Evolutionary conservation across 2,113 vertebrate species (phyloP).

Genomic region (Paramisgurnus dabryanus): DNA sequence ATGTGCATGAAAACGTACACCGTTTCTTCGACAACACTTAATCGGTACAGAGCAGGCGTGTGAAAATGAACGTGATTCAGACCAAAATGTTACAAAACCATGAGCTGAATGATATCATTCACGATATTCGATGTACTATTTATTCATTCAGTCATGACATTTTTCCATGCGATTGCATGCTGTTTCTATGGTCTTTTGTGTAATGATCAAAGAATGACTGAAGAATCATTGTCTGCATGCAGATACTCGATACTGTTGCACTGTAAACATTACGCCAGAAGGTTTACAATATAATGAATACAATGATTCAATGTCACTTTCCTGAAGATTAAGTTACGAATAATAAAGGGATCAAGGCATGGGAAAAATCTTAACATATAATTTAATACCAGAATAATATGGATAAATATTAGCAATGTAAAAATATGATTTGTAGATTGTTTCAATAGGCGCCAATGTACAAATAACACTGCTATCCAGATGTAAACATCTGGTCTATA

Average conservation of each 20-base stretch:
- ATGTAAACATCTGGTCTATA: slow-evolving; percentile 51
- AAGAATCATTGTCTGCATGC: slow-evolving; percentile 9
- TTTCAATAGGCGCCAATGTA: background rate
- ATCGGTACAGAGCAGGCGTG: slow-evolving; percentile 37
- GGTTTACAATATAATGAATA: background rate
- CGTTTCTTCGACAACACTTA: slow-evolving; percentile 35
- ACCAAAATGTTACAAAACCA: background rate
- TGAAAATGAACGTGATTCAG: slow-evolving; percentile 35
- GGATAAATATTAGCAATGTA: background rate
- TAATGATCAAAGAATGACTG: background rate
- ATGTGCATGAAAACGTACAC: slow-evolving; percentile 33
- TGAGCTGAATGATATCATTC: background rate
- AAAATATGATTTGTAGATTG: slow-evolving; percentile 2
- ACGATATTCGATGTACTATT: background rate
- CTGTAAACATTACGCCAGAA: background rate
- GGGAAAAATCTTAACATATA: background rate
- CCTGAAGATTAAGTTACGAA: background rate
- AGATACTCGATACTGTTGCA: slow-evolving; percentile 1
- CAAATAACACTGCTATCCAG: slow-evolving; percentile 23
- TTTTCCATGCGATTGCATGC: background rate
- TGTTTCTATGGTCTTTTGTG: slow-evolving; percentile 11
- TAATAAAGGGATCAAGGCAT: background rate
- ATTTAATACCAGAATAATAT: no score
- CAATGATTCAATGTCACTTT: background rate
- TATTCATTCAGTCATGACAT: background rate